phyloP scores from a whole-genome alignment of 1,140 invertebrate species.

The Phthorimaea operculella region DNA sequence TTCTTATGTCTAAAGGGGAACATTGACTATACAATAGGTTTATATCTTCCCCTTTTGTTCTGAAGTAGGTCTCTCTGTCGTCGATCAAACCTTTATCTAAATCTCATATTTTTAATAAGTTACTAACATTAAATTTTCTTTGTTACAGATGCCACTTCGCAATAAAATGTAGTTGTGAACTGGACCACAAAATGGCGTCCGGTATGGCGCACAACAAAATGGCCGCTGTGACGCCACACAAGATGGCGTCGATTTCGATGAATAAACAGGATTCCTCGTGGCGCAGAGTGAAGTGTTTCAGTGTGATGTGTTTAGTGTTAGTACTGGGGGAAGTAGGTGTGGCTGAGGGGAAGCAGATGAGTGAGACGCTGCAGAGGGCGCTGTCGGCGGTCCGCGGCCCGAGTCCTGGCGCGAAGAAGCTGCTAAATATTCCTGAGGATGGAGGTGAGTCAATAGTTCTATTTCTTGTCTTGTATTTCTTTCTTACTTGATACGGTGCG shows the following conservation, averaged over 20 bases:
- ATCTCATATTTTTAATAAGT: too few relatives aligned
- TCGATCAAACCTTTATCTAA: too few relatives aligned
- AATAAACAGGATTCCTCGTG: conserved; percentile 42
- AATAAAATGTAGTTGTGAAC: conserved; percentile 26
- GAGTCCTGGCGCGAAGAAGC: conserved; percentile 65
- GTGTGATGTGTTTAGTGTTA: conserved; percentile 41
- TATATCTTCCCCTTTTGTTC: too few relatives aligned
- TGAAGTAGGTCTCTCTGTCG: too few relatives aligned
- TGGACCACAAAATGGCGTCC: not conserved
- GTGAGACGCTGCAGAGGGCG: conserved; percentile 65
- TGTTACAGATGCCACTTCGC: conserved; percentile 34
- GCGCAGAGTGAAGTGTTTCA: conserved; percentile 35
- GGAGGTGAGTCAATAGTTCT: conserved; percentile 46
- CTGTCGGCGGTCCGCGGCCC: conserved; percentile 62
- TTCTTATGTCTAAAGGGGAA: too few relatives aligned
- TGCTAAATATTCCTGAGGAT: conserved; percentile 67
- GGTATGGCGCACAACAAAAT: not conserved
- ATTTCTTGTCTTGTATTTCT: too few relatives aligned
- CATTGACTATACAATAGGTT: too few relatives aligned
- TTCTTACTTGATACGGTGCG: too few relatives aligned
- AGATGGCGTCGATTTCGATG: conserved; percentile 16
- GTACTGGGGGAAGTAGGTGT: conserved; percentile 33
- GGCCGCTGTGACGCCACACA: not conserved
- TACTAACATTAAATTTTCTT: too few relatives aligned
- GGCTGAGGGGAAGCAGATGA: conserved; percentile 52